Evolutionary conservation across 2,888 invertebrate genomes (phyloP), one percentile per base, ranked within the genome.

Genomic region (Cryptocephalus moraei): DNA sequence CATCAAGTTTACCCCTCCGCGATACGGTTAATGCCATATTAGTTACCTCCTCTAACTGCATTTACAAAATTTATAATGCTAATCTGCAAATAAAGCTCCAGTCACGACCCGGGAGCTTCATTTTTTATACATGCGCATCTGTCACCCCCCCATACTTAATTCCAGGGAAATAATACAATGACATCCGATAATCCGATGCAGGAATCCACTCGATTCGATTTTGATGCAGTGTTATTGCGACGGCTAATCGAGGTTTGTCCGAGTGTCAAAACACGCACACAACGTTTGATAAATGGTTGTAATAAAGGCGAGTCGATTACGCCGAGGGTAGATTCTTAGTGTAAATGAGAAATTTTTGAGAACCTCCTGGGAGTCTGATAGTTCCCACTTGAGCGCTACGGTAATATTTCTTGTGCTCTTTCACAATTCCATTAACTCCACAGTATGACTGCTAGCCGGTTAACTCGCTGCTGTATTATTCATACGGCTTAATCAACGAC

Each of bases 91-190:
- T 36, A 36, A 36, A 36, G 11, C 12, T 36, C 12, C n/a, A 36
- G n/a, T 11, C 11, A 11, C 11, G 12, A 36, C 36, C 36, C 4
- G 36, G 36, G 36, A 45, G 44, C 45, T 57, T 62, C 58, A 60
- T 65, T 64, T 66, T 65, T 64, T 64, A 62, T 54, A 56, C 58
- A 57, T 57, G 56, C 64, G 65, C 66, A 66, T 65, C 65, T 66
- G 65, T 63, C 63, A 58, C 62, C 55, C 56, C n/a, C 53, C 50
- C 50, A 53, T 50, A 49, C 56, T 55, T 55, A 54, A 54, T 53
- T 51, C 47, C 41, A 46, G 50, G 49, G 53, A 49, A 46, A 49
- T 46, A 11, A 44, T 42, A 44, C 43, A 49, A 44, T 36, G 12
- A 12, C 11, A 36, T 36, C 11, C 22, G 22, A 41, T 50, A 54